Evolutionary conservation across 1,140 invertebrate species (phyloP).

Genomic region (Meteorus sp.): DNA sequence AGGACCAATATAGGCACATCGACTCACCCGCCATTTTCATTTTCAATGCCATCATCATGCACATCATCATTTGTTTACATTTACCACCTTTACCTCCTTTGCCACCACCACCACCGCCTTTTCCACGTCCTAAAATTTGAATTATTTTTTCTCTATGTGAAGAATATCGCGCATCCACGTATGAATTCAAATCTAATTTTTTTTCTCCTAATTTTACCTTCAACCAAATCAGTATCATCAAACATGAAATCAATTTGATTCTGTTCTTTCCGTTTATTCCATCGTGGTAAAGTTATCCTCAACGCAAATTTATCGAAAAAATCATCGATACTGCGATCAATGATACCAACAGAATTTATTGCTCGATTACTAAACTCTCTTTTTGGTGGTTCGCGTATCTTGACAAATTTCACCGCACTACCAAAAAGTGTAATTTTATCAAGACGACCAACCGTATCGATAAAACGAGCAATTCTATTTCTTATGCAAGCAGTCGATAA

Average conservation of each 20-base stretch:
- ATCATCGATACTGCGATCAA: conserved; percentile 59
- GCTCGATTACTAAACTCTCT: conserved; percentile 28
- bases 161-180: too few relatives aligned
- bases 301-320: conserved; percentile 63
- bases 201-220: conserved; percentile 43
- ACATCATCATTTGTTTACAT: conserved; percentile 69
- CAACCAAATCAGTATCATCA: conserved; percentile 39
- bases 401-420: conserved; percentile 59
- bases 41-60: conserved; percentile 63
- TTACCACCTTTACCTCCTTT: conserved; percentile 55
- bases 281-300: conserved; percentile 49
- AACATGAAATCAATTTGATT: conserved; percentile 53
- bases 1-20: background rate
- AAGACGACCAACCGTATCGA: conserved; percentile 56
- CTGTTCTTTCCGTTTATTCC: conserved; percentile 41
- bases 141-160: background rate
- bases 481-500: conserved; percentile 61
- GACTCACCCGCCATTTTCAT: conserved; percentile 64
- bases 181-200: background rate
- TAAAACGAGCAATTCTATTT: conserved; percentile 57
- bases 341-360: conserved; percentile 46
- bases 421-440: conserved; percentile 60
- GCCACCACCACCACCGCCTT: conserved; percentile 45
- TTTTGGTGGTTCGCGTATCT: conserved; percentile 32
- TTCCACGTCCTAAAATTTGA: conserved; percentile 38